Evolutionary conservation across 2,113 vertebrate genomes (phyloP).

Genomic region (Halichoeres trimaculatus): DNA sequence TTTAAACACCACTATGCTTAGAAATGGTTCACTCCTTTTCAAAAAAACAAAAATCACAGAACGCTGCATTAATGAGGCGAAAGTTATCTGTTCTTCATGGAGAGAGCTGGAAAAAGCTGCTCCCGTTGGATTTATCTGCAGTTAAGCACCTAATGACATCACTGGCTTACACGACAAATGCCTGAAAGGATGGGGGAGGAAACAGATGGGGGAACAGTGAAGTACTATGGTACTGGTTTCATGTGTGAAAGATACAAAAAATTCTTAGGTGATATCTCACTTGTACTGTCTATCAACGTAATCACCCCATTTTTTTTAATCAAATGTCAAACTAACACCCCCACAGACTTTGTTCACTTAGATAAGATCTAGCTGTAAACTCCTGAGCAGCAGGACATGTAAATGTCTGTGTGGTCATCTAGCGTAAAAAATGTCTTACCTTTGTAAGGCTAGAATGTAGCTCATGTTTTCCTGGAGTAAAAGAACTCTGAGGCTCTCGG

Average conservation of each 20-base stretch:
- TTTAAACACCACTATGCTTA: no score
- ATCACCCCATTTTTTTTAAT: no score
- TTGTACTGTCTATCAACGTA: not conserved
- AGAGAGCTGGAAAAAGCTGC: not conserved
- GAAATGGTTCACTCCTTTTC: no score
- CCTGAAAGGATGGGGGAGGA: not conserved
- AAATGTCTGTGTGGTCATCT: not conserved
- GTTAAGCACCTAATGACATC: slow-evolving; percentile 60
- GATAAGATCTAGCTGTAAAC: not conserved
- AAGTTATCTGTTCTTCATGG: no score
- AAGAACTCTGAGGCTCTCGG: not conserved
- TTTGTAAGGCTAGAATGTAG: slow-evolving; percentile 62
- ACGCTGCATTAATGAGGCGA: no score
- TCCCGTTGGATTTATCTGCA: slow-evolving; percentile 40
- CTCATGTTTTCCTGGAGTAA: slow-evolving; percentile 44
- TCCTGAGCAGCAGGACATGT: not conserved
- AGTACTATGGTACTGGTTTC: not conserved
- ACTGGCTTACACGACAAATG: slow-evolving; percentile 36
- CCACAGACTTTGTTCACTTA: not conserved
- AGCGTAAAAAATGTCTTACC: slow-evolving; percentile 42
- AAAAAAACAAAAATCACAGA: no score
- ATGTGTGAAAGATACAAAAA: not conserved
- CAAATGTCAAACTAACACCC: no score
- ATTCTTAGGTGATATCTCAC: not conserved
- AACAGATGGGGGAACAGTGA: not conserved